Evolutionary conservation across 1,140 invertebrate genomes (phyloP).

Genomic region (Temnothorax nylanderi): DNA sequence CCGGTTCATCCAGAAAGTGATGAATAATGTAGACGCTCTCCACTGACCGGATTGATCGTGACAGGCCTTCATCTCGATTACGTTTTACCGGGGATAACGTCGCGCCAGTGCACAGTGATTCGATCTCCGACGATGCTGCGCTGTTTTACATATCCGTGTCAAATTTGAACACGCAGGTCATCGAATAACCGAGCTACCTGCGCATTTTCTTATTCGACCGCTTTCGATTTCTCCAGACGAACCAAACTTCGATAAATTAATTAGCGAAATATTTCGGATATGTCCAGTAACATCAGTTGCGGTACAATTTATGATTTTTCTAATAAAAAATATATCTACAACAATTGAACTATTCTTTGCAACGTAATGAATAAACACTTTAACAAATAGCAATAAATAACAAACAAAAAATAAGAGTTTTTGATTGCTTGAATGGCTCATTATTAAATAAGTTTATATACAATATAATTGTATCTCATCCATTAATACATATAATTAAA

Average conservation of each 20-base stretch:
- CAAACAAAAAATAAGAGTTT: background rate
- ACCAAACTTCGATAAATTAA: background rate
- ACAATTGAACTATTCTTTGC: background rate
- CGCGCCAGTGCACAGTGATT: background rate
- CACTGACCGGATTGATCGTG: constrained; percentile 3
- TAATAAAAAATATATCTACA: background rate
- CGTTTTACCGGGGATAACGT: background rate
- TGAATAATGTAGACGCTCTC: constrained; percentile 54
- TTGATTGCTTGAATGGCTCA: background rate
- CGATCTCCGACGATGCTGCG: background rate
- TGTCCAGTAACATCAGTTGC: too few species aligned
- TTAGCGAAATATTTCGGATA: background rate
- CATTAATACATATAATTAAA: background rate
- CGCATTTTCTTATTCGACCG: background rate
- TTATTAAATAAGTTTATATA: background rate
- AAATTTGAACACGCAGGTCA: constrained; percentile 18
- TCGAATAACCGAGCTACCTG: background rate
- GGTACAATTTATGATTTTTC: background rate
- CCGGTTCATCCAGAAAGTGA: constrained; percentile 20
- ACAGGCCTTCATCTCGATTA: constrained; percentile 29
- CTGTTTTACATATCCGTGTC: constrained; percentile 23
- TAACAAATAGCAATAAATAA: background rate
- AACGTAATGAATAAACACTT: background rate
- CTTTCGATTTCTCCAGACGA: background rate
- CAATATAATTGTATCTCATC: background rate